Evolutionary conservation across 1,140 invertebrate species (phyloP), one percentile per base, ranked within the genome.

Genomic region (Eupristina koningsbergeri): DNA sequence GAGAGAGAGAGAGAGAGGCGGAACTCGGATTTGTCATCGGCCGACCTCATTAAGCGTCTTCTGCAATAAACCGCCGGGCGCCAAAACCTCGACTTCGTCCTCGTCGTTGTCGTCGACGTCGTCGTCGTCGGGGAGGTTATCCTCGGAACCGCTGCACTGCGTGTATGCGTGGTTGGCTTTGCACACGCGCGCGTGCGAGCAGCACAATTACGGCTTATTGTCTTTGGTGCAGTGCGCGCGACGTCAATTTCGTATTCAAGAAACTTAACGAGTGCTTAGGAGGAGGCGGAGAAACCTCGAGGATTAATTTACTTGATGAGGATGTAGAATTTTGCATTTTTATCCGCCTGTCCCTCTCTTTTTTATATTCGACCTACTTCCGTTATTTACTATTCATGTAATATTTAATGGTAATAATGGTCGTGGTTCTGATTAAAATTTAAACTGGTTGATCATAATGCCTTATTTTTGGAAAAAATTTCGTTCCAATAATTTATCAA

Each of bases 281-380:
- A 47, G 73, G 31, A 50, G 11, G 11, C 31, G 63, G 19, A 53
- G 7, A 61, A 39, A 77, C 63, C 63, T 36, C 81, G 74, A 63
- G 29, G 50, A 83, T 84, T 84, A 71, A 80, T 84, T 84, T 63
- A 79, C 82, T 79, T 83, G 81, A 83, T 79, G 81, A 83, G 75
- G 75, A 83, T 83, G 75, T 84, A 86, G 76, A 86, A 84, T 84
- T 81, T 86, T 47, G 47, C 79, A 63, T 84, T 86, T 80, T 78
- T 84, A 67, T 67, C 74, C 39, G 5, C 36, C 64, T 80, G 31
- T 22, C 45, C 11, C 22, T 31, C 45, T 26, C 36, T 22, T 13
- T 36, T 47, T 81, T 58, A 2, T 50, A 41, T 34, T 6, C 29
- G 17, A 76, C 67, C 36, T 67, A 50, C 26, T 1, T 61, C 26